These are phyloP conservation scores for Ceratosolen fusciceps DNA, from an alignment of 1,140 invertebrate species.

Conservation along the genomic window DNA sequence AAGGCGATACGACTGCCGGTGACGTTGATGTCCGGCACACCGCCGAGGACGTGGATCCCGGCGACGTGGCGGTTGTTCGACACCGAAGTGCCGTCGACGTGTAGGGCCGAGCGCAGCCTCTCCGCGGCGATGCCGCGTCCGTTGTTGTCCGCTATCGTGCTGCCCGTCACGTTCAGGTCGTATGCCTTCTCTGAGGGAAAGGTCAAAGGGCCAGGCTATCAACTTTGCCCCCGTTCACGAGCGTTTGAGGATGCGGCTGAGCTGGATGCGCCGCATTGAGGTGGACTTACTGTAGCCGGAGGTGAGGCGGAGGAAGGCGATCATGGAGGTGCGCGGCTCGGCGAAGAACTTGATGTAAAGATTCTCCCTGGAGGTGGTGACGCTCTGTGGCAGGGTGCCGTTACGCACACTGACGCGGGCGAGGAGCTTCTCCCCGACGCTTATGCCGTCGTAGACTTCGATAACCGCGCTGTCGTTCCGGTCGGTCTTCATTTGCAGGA, in stretches of 20 bases:
- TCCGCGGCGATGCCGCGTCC: conserved; percentile 92
- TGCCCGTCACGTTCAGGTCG: conserved; percentile 90
- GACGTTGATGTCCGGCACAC: conserved; percentile 93
- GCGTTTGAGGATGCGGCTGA: too few species aligned
- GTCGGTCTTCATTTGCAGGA: conserved; percentile 83
- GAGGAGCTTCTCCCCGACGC: conserved; percentile 78
- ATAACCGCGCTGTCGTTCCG: conserved; percentile 81
- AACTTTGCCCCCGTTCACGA: too few species aligned
- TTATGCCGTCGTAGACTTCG: conserved; percentile 84
- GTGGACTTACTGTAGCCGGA: conserved; percentile 76
- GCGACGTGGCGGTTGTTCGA: conserved; percentile 90
- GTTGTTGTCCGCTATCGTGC: conserved; percentile 88
- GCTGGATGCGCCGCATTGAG: conserved; percentile 8
- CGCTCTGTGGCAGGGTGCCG: conserved; percentile 86
- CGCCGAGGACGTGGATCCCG: conserved; percentile 87
- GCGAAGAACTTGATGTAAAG: conserved; percentile 84
- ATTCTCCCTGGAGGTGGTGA: conserved; percentile 83
- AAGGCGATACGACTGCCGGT: conserved; percentile 90
- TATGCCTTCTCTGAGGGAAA: conserved; percentile 79
- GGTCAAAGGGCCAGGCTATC: neutral
- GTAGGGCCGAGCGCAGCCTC: conserved; percentile 85
- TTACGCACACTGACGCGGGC: conserved; percentile 81
- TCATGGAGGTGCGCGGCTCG: conserved; percentile 77
- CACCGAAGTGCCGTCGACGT: conserved; percentile 85
- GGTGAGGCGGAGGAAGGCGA: conserved; percentile 82